Evolutionary conservation across 2,888 invertebrate species (phyloP), one percentile per base, ranked within the genome.

Genomic region (Hydrotaea diabolus): DNA sequence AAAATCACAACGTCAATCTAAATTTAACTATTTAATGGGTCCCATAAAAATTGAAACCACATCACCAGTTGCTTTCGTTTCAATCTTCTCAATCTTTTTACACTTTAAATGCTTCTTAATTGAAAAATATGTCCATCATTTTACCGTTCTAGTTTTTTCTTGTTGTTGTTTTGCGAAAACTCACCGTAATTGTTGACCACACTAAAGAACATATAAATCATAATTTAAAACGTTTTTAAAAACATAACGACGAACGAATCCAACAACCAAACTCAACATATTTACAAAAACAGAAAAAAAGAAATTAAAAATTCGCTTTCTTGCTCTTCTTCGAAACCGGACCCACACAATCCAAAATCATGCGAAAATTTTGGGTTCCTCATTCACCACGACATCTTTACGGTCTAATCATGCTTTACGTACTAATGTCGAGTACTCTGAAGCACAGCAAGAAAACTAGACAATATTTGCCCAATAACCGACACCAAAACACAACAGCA

Each of bases 121-220:
- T 43, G 43, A 43, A 43, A 43, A 43, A 43, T n/a, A n/a, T 43
- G 43, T 43, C 43, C 43, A 43, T 53, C 19, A 53, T 53, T 53
- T 53, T 53, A 17, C n/a, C n/a, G 11, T n/a, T n/a, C n/a, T n/a
- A n/a, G 31, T 31, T 53, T 53, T 53, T 62, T 62, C 26, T 26
- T 31, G 26, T 62, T 23, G 21, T 57, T 23, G 57, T 21, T 11
- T 7, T 43, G 7, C 72, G 23, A 17, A 43, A 85, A 92, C 92
- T 92, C 89, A 92, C 92, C 92, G 87, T 92, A 92, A 87, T 90
- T 92, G 86, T 90, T 92, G 79, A 89, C 88, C 77, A 91, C 91
- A 88, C 91, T 91, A 81, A 92, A 89, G 86, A 90, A 92, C 86
- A 92, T 87, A 87, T 92, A 92, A 90, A 92, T 91, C 92, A 92